Evolutionary conservation across 2,797 vertebrate species (phyloP).

Genomic region (Chaetophractus vellerosus): DNA sequence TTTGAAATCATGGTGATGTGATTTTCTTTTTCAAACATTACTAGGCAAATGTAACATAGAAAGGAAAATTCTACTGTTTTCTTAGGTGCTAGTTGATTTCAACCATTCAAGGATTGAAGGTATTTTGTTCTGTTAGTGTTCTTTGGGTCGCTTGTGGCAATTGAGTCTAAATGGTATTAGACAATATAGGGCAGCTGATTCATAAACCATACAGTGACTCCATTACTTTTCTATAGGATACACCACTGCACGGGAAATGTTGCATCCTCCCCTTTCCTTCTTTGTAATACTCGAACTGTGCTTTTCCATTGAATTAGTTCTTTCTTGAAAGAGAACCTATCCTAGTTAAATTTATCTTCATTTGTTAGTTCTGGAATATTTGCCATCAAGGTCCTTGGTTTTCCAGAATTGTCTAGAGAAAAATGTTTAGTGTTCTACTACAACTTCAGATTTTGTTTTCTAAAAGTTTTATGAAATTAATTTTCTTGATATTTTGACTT

Average conservation of each 20-base stretch:
- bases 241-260: not conserved
- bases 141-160: not conserved
- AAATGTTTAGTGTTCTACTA: constrained; percentile 16
- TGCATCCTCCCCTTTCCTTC: not conserved
- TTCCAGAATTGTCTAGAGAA: constrained; percentile 9
- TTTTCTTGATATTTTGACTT: constrained; percentile 53
- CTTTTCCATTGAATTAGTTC: not conserved
- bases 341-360: constrained; percentile 3
- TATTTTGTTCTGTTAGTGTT: constrained; percentile 43
- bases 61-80: constrained; percentile 20
- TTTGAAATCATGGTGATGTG: constrained; percentile 64
- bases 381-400: not conserved
- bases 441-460: constrained; percentile 37
- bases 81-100: constrained; percentile 30
- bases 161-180: constrained; percentile 37
- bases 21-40: constrained; percentile 73
- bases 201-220: not conserved
- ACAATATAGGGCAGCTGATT: not conserved
- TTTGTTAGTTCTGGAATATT: constrained; percentile 41
- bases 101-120: not conserved
- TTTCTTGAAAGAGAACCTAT: constrained; percentile 48
- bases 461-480: constrained; percentile 18
- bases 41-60: constrained; percentile 15
- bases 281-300: not conserved
- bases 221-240: not conserved